phyloP scores from a whole-genome alignment of 2,113 vertebrate genomes.

The Carassius gibelio region DNA sequence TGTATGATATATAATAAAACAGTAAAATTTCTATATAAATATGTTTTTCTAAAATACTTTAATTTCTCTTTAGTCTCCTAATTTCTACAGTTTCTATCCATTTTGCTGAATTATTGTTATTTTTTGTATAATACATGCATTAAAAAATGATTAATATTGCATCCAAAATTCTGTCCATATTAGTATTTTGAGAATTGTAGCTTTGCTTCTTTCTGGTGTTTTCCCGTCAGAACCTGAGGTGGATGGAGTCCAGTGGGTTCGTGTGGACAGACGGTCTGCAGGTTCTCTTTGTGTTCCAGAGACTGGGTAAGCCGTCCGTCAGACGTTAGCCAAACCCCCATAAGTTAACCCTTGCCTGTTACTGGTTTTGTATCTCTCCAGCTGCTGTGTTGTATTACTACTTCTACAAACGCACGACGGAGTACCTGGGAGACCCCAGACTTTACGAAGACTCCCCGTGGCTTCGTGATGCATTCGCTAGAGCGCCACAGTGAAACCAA shows the following conservation, averaged over 20 bases:
- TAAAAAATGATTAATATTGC: neutral
- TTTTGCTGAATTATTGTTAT: neutral
- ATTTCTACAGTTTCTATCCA: neutral
- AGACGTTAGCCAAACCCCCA: neutral
- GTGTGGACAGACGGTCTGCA: conserved; percentile 91
- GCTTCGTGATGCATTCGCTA: conserved; percentile 89
- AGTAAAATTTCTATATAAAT: too few relatives aligned
- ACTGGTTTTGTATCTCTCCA: conserved; percentile 62
- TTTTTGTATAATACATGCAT: neutral
- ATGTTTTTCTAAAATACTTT: neutral
- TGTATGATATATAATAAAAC: neutral
- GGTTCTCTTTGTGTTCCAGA: conserved; percentile 91
- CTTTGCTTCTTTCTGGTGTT: too few relatives aligned
- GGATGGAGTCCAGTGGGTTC: conserved; percentile 80
- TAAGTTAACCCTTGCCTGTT: neutral
- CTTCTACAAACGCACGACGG: conserved; percentile 90
- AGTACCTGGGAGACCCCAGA: conserved; percentile 89
- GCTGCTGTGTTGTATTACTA: conserved; percentile 92
- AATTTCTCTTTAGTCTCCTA: neutral
- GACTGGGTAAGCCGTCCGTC: conserved; percentile 80
- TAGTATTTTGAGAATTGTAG: neutral
- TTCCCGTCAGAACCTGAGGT: conserved; percentile 84
- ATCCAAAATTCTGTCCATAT: neutral
- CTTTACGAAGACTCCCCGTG: conserved; percentile 92
- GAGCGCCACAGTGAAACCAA: conserved; percentile 75